Conservation (phyloP, 2,797 vertebrate genomes). For the Phylloscopus collybita region DNA sequence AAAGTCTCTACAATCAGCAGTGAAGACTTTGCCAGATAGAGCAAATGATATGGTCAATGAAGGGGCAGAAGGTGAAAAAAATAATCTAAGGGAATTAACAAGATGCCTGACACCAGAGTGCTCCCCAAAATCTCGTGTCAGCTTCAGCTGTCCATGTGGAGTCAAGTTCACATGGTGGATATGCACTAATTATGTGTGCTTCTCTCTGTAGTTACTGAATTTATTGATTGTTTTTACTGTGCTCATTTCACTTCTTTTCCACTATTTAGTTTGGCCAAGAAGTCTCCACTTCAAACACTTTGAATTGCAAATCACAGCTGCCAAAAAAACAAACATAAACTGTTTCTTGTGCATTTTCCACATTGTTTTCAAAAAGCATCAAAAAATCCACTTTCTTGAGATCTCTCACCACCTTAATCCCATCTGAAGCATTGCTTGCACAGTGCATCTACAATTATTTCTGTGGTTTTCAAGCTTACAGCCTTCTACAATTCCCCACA, state of each 20-base stretch:
- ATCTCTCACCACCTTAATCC: neutral
- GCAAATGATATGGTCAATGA: constrained; percentile 31
- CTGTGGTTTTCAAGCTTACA: neutral
- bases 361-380: neutral
- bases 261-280: neutral
- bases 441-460: neutral
- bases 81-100: constrained; percentile 22
- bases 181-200: neutral
- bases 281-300: neutral
- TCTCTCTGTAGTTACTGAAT: neutral
- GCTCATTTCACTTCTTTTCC: neutral
- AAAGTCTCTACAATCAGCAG: neutral
- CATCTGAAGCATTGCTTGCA: neutral
- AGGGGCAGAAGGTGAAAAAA: constrained; percentile 34
- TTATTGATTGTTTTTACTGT: constrained; percentile 12
- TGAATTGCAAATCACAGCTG: neutral
- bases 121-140: neutral
- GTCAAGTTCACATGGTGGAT: neutral
- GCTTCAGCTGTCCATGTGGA: neutral
- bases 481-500: neutral
- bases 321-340: neutral
- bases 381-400: neutral
- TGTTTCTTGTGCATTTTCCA: neutral
- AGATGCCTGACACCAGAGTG: neutral
- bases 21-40: neutral